A percentile compares a stretch with the other conserved stretches of the same genome.
These are phyloP conservation scores for Pyrrhia umbra DNA, from an alignment of 2,888 invertebrate species.

Conservation along the genomic window DNA sequence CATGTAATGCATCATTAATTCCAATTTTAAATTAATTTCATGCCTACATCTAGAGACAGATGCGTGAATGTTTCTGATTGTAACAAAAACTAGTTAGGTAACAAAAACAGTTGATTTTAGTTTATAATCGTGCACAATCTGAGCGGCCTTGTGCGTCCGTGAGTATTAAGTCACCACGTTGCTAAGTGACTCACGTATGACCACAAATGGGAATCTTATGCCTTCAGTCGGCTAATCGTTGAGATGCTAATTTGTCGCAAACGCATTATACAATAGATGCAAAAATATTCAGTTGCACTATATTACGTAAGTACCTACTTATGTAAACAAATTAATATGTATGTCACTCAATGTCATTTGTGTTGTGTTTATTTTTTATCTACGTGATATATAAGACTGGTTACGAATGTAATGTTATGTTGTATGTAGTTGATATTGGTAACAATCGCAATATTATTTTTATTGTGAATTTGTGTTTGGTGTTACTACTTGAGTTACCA, in stretches of 20 bases:
- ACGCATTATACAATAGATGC: constrained; percentile 37
- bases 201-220: constrained; percentile 66
- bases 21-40: constrained; percentile 26
- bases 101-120: constrained; percentile 62
- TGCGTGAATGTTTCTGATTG: constrained; percentile 36
- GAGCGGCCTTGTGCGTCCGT: constrained; percentile 54
- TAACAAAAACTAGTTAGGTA: constrained; percentile 52
- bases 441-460: constrained; percentile 18
- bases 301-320: constrained; percentile 4
- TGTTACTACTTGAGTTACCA: not conserved
- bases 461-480: constrained; percentile 4
- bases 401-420: constrained; percentile 7
- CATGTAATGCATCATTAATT: constrained; percentile 32
- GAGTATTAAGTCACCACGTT: constrained; percentile 71
- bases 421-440: not conserved
- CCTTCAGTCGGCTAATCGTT: constrained; percentile 40
- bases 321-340: constrained; percentile 31
- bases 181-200: constrained; percentile 68
- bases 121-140: constrained; percentile 53
- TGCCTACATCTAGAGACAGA: constrained; percentile 15
- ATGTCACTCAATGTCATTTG: constrained; percentile 35
- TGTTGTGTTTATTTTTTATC: constrained; percentile 47
- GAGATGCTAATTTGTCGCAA: constrained; percentile 60
- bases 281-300: constrained; percentile 29
- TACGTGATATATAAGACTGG: not conserved